Conservation (phyloP, 2,113 vertebrate genomes). For the Zeus faber region DNA sequence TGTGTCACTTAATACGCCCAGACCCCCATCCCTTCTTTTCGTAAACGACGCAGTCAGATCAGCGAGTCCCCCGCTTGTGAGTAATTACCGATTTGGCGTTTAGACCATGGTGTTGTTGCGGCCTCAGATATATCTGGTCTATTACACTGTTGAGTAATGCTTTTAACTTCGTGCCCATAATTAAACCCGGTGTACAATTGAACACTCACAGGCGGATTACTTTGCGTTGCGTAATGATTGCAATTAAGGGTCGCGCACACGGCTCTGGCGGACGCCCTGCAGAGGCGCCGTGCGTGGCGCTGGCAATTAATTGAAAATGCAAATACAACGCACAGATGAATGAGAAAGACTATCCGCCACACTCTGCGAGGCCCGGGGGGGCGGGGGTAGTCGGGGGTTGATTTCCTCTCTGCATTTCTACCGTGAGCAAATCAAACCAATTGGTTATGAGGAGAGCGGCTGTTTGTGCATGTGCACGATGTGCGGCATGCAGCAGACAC, state of each 20-base stretch:
- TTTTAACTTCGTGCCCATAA: slow-evolving; percentile 67
- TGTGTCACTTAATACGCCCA: slow-evolving; percentile 19
- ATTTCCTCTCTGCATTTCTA: slow-evolving; percentile 42
- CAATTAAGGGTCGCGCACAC: slow-evolving; percentile 74
- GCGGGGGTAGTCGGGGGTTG: too few relatives aligned
- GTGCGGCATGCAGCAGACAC: background rate
- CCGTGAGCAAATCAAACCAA: slow-evolving; percentile 58
- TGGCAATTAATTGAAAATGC: slow-evolving; percentile 76
- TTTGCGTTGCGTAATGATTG: slow-evolving; percentile 67
- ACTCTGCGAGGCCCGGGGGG: slow-evolving; percentile 33
- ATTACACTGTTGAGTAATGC: slow-evolving; percentile 74
- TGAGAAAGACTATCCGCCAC: slow-evolving; percentile 58
- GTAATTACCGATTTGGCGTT: slow-evolving; percentile 58
- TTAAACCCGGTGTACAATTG: slow-evolving; percentile 72
- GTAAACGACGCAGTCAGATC: slow-evolving; percentile 43
- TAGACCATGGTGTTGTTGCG: slow-evolving; percentile 43
- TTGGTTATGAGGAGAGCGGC: slow-evolving; percentile 54
- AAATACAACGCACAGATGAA: slow-evolving; percentile 71
- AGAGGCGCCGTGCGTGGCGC: slow-evolving; percentile 52
- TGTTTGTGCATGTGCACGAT: slow-evolving; percentile 13
- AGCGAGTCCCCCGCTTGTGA: slow-evolving; percentile 37
- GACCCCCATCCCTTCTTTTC: slow-evolving; percentile 24
- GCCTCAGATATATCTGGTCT: slow-evolving; percentile 61
- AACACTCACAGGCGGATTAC: slow-evolving; percentile 65
- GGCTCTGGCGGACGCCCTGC: slow-evolving; percentile 49